A percentile compares a stretch with the other conserved stretches of the same genome.
Conservation (phyloP, 2,888 invertebrate species). For the Pandemis corylana region DNA sequence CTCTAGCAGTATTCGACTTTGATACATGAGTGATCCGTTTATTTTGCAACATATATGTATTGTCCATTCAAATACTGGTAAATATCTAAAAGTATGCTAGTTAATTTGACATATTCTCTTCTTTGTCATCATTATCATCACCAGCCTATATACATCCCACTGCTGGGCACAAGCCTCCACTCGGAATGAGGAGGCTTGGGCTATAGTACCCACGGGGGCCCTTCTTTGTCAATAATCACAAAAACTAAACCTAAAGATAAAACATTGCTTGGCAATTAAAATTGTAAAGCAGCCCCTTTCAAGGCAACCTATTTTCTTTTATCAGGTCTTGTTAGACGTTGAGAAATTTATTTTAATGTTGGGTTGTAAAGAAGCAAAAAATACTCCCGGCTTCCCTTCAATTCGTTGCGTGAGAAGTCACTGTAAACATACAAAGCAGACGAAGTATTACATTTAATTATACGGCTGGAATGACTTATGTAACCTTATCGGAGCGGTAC, state of each 20-base stretch:
- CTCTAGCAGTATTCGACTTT: no score
- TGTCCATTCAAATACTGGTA: no score
- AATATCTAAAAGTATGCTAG: neutral
- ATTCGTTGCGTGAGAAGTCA: conserved; percentile 66
- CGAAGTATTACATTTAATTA: conserved; percentile 77
- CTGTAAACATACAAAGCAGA: conserved; percentile 68
- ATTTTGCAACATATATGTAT: no score
- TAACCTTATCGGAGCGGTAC: conserved; percentile 44
- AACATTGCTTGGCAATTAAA: conserved; percentile 9
- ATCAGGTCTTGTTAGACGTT: conserved; percentile 24
- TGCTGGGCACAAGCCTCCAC: no score
- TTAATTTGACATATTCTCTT: neutral
- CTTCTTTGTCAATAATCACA: neutral
- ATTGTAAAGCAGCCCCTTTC: conserved; percentile 3
- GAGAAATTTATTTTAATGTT: conserved; percentile 34
- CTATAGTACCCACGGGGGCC: no score
- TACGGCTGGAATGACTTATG: conserved; percentile 54
- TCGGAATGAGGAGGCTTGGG: no score
- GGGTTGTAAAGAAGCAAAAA: conserved; percentile 22
- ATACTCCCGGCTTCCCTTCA: conserved; percentile 50
- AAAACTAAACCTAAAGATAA: neutral
- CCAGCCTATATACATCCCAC: no score
- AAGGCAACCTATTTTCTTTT: conserved; percentile 11
- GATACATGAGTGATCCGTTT: no score
- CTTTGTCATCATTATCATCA: no score